These are phyloP conservation scores for Chlorospingus semifuscus DNA, from an alignment of 2,797 vertebrate genomes.

Conservation along the genomic window DNA sequence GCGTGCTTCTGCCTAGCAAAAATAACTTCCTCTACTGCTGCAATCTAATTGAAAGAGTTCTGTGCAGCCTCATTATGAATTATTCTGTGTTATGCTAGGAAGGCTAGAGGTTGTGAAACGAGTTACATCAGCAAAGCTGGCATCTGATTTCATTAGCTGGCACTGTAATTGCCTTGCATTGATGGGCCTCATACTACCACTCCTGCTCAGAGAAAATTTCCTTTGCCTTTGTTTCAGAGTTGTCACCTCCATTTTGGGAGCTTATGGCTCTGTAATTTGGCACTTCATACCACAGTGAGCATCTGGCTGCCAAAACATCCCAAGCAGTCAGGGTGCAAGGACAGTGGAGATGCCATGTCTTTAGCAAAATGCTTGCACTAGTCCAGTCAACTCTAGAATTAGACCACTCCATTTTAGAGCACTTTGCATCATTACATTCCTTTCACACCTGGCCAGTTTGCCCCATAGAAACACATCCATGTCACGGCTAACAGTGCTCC, in stretches of 20 bases:
- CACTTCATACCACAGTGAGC: neutral
- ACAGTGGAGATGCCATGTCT: neutral
- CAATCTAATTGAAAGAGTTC: conserved; percentile 73
- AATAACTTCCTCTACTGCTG: conserved; percentile 47
- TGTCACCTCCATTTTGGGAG: neutral
- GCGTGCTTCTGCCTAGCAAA: conserved; percentile 55
- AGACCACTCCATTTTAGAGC: neutral
- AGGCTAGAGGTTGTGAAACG: conserved; percentile 62
- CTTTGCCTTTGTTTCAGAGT: neutral
- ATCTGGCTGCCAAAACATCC: neutral
- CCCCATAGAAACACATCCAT: neutral
- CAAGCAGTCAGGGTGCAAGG: neutral
- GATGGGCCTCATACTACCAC: neutral
- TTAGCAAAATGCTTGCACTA: neutral
- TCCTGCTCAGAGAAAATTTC: neutral
- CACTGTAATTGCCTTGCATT: conserved; percentile 42
- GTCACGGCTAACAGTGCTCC: neutral
- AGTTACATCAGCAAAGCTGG: conserved; percentile 57
- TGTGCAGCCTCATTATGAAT: conserved; percentile 69
- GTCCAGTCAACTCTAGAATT: neutral
- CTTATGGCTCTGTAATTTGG: neutral
- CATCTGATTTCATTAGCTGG: conserved; percentile 62
- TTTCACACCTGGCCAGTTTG: neutral
- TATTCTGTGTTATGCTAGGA: conserved; percentile 66
- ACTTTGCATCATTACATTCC: neutral